A percentile compares a stretch with the other conserved stretches of the same genome.
These are phyloP conservation scores for Chelonoidis abingdonii DNA, from an alignment of 2,113 vertebrate species.

Conservation along the genomic window DNA sequence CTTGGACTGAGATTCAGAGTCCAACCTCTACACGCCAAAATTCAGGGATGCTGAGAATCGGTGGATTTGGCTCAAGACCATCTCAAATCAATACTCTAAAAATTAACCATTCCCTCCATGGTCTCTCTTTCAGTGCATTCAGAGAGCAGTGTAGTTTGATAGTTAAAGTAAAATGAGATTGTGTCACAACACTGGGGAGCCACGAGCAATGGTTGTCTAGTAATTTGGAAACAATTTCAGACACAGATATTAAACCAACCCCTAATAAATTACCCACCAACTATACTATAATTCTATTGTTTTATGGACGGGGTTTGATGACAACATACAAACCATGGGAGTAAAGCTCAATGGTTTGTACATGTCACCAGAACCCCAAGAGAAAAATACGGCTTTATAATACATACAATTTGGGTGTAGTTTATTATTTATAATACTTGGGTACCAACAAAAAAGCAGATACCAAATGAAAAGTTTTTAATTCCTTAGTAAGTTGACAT, in stretches of 20 bases:
- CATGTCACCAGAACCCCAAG: slow-evolving; percentile 73
- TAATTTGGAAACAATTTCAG: slow-evolving; percentile 51
- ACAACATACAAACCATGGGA: slow-evolving; percentile 61
- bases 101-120: background rate
- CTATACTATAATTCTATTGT: background rate
- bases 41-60: fast-evolving
- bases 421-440: slow-evolving; percentile 73
- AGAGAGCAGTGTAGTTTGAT: background rate
- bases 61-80: background rate
- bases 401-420: slow-evolving; percentile 64
- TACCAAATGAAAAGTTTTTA: slow-evolving; percentile 35
- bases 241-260: slow-evolving; percentile 14
- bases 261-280: fast-evolving
- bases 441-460: slow-evolving; percentile 71
- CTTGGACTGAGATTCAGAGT: background rate
- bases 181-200: slow-evolving; percentile 22
- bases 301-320: slow-evolving; percentile 24
- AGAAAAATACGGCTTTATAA: slow-evolving; percentile 68
- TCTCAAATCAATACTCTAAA: background rate
- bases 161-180: slow-evolving; percentile 5
- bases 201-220: background rate
- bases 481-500: slow-evolving; percentile 37
- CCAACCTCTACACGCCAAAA: background rate
- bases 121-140: background rate
- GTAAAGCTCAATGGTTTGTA: slow-evolving; percentile 76